Evolutionary conservation across 2,113 vertebrate genomes (phyloP), one percentile per base, ranked within the genome.

Genomic region (Hirundichthys speculiger): DNA sequence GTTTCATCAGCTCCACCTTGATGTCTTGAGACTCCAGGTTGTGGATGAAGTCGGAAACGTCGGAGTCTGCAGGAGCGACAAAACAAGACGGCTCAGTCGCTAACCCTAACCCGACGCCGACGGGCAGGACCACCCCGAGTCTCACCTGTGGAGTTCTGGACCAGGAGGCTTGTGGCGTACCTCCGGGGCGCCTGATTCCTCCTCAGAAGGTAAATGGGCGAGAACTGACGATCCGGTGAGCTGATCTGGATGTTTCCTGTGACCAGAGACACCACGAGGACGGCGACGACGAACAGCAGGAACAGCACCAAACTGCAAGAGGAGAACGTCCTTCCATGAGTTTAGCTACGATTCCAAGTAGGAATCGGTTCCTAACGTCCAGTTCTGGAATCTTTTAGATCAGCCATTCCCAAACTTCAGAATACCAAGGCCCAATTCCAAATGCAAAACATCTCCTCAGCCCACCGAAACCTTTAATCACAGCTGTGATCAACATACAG

Each of bases 141-240:
- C 94, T 89, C 70, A 98, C 97, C 95, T 79, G 95, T 94, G 56
- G 94, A 94, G 88, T 98, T 98, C 79, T 95, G 94, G 50, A 99
- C 91, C 67, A 99, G 93, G 10, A 99, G 94, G 39, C 87, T 93
- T 16, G 94, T 96, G 85, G 89, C 80, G 73, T 98, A 96, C 77
- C 94, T 95, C 78, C 85, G 90, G 0, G 77, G 87, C 0, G 63
- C 65, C 86, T 96, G 93, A 46, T 93, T 91, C 1, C 82, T 92
- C n/a, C 71, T 92, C 18, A 97, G 92, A 25, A 98, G 93, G 89
- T 98, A 98, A 58, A 96, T 73, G 50, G 97, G 95, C 57, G 88
- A 90, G 42, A 99, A 94, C 82, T 81, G 92, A 21, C 95, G 84
- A 4, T 95, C 92, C 19, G 93, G 86, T 3, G 96, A 88, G 47